Conservation (phyloP, 2,888 invertebrate genomes). For the Caenorhabditis drosophilae region DNA sequence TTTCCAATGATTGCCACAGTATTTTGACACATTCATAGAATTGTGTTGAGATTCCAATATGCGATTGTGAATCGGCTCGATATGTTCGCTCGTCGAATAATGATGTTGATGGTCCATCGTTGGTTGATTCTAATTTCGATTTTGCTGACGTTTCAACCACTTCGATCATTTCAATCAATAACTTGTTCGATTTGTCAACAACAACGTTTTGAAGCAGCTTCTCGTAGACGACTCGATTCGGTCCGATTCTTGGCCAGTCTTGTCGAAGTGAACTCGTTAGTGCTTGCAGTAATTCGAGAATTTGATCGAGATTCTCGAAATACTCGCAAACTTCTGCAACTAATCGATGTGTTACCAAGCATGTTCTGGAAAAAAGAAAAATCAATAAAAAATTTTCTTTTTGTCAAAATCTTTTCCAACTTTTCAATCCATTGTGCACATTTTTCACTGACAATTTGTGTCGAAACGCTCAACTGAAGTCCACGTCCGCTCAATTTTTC, state of each 20-base stretch:
- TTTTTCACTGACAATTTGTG: slow-evolving; percentile 20
- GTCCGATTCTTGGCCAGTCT: slow-evolving; percentile 55
- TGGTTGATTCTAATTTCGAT: slow-evolving; percentile 18
- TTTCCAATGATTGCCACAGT: slow-evolving; percentile 26
- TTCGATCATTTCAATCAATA: slow-evolving; percentile 26
- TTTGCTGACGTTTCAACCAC: slow-evolving; percentile 16
- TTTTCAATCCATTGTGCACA: slow-evolving; percentile 32
- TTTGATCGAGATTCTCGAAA: slow-evolving; percentile 58
- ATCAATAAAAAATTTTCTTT: not conserved
- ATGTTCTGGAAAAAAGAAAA: slow-evolving; percentile 42
- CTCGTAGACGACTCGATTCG: slow-evolving; percentile 40
- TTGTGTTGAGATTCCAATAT: slow-evolving; percentile 32
- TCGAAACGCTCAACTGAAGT: slow-evolving; percentile 13
- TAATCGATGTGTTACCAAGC: slow-evolving; percentile 42
- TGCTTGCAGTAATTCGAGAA: slow-evolving; percentile 62
- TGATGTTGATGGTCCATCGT: slow-evolving; percentile 24
- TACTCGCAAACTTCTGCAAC: slow-evolving; percentile 57
- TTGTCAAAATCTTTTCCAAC: slow-evolving; percentile 3
- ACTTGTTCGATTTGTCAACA: slow-evolving; percentile 36
- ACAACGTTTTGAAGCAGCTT: slow-evolving; percentile 37
- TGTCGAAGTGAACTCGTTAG: slow-evolving; percentile 50
- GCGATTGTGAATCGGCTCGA: slow-evolving; percentile 28
- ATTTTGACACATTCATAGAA: slow-evolving; percentile 26
- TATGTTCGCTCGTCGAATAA: slow-evolving; percentile 28
- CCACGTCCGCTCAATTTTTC: slow-evolving; percentile 29